A percentile compares a stretch with the other conserved stretches of the same genome.
phyloP scores from a whole-genome alignment of 2,888 invertebrate species.

The Scrobipalpa costella region DNA sequence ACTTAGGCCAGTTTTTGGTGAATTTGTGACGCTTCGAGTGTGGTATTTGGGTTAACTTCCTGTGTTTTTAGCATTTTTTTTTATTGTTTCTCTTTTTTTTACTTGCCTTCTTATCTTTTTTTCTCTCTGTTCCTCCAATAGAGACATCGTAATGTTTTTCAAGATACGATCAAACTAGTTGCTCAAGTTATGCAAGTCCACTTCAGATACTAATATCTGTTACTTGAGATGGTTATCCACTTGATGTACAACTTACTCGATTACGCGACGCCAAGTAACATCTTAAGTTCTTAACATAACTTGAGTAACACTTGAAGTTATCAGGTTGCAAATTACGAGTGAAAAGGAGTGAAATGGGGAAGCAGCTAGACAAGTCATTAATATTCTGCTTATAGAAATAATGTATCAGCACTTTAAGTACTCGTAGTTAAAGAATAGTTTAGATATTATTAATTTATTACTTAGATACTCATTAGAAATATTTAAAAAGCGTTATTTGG shows the following conservation, averaged over 20 bases:
- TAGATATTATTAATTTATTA: too few relatives aligned
- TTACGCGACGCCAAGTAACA: constrained; percentile 17
- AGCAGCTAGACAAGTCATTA: background rate
- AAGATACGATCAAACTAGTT: constrained; percentile 12
- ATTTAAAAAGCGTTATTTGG: too few relatives aligned
- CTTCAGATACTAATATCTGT: constrained; percentile 12
- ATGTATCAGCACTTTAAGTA: too few relatives aligned
- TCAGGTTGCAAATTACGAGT: constrained; percentile 16
- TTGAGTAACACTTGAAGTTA: background rate
- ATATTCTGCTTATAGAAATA: background rate
- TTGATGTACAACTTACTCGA: constrained; percentile 22
- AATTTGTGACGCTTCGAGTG: constrained; percentile 58
- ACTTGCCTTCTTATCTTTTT: background rate
- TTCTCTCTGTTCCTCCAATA: background rate
- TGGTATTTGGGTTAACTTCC: constrained; percentile 49
- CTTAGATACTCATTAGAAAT: too few relatives aligned
- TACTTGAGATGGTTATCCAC: constrained; percentile 19
- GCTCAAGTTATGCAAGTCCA: constrained; percentile 1
- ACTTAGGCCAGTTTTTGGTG: constrained; percentile 66
- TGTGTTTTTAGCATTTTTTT: constrained; percentile 34
- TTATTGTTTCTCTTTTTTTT: background rate
- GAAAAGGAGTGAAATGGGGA: constrained; percentile 6
- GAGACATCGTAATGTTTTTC: constrained; percentile 1
- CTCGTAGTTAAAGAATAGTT: too few relatives aligned
- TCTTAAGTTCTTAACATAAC: constrained; percentile 8